These are phyloP conservation scores for Vultur gryphus DNA, from an alignment of 2,797 vertebrate species.

Conservation along the genomic window DNA sequence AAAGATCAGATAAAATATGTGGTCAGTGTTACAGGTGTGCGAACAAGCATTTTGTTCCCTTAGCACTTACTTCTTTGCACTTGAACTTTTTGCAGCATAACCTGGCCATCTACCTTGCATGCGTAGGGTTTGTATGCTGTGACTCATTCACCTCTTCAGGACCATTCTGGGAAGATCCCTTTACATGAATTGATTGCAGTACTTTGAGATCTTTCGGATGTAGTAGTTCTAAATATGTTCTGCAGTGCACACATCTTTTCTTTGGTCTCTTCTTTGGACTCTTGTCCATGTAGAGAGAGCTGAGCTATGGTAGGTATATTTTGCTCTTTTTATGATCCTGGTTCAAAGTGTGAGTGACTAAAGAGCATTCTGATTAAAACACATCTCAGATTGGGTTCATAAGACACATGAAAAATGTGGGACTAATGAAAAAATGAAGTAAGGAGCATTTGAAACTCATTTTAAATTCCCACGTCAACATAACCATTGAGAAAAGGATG, in stretches of 20 bases:
- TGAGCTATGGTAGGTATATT: not conserved
- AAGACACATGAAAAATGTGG: not conserved
- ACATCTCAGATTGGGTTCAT: not conserved
- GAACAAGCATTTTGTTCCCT: not conserved
- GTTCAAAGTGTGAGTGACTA: not conserved
- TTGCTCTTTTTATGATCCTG: not conserved
- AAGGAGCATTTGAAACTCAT: not conserved
- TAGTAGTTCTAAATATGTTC: not conserved
- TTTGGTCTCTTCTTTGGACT: accelerated
- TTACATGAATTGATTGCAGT: accelerated
- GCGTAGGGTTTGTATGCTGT: not conserved
- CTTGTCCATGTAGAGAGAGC: not conserved
- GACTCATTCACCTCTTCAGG: not conserved
- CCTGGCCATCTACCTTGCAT: not conserved
- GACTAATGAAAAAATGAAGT: not conserved
- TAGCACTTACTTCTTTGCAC: not conserved
- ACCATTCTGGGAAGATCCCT: not conserved
- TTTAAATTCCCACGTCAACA: not conserved
- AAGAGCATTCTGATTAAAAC: not conserved
- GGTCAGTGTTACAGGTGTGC: not conserved
- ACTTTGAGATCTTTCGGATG: not conserved
- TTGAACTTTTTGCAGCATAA: not conserved
- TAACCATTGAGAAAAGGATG: not conserved
- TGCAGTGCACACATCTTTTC: not conserved
- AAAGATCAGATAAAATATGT: not conserved